Evolutionary conservation across 2,888 invertebrate genomes (phyloP).

Genomic region (Polydrusus pterygomalis): DNA sequence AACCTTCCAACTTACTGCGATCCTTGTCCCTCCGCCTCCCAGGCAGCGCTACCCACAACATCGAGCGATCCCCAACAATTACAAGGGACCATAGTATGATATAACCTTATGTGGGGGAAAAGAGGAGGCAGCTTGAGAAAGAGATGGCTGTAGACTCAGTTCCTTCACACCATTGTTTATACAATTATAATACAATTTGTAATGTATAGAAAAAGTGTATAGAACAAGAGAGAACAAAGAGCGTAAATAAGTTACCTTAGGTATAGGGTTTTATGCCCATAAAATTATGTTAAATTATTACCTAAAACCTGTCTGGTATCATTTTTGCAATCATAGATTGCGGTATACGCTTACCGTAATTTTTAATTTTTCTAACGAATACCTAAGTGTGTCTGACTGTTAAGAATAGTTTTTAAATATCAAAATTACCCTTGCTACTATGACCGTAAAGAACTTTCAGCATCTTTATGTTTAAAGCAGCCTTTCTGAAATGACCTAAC

Average conservation of each 20-base stretch:
- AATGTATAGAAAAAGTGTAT: neutral
- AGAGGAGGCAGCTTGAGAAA: slow-evolving; percentile 87
- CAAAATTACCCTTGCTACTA: too few species aligned
- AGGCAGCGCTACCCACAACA: slow-evolving; percentile 70
- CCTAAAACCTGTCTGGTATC: too few species aligned
- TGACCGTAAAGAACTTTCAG: too few species aligned
- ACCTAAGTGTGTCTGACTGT: too few species aligned
- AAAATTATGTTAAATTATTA: too few species aligned
- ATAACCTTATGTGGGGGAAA: slow-evolving; percentile 94
- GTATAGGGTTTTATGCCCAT: too few species aligned
- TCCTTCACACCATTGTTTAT: slow-evolving; percentile 34
- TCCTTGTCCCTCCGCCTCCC: slow-evolving; percentile 60
- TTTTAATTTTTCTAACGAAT: too few species aligned
- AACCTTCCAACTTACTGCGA: slow-evolving; percentile 31
- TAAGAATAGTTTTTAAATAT: too few species aligned
- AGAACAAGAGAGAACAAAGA: neutral
- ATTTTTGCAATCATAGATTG: too few species aligned
- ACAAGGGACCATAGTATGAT: slow-evolving; percentile 96
- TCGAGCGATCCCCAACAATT: slow-evolving; percentile 82
- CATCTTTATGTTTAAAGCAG: too few species aligned
- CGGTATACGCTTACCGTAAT: too few species aligned
- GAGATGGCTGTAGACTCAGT: slow-evolving; percentile 78
- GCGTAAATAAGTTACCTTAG: neutral
- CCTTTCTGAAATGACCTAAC: too few species aligned
- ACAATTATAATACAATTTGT: slow-evolving; percentile 19